Evolutionary conservation across 2,113 vertebrate genomes (phyloP).

Genomic region (Sciurus niger): DNA sequence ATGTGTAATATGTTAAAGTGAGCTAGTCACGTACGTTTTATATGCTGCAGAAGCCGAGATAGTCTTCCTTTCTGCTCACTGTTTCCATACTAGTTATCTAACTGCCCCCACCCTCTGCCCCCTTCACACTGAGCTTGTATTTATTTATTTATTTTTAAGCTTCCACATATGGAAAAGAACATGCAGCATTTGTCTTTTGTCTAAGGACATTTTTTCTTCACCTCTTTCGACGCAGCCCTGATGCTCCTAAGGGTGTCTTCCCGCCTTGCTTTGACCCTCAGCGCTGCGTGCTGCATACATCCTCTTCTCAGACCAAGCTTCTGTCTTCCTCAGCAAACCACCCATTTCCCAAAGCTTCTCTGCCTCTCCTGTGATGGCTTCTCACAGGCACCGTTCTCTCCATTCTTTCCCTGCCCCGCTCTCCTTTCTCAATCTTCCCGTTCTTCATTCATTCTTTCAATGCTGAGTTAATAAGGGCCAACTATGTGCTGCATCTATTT

Average conservation of each 20-base stretch:
- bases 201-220: not conserved
- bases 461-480: not conserved
- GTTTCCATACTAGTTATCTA: accelerated
- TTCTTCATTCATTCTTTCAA: not conserved
- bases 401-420: not conserved
- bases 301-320: not conserved
- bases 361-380: not conserved
- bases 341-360: not conserved
- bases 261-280: not conserved
- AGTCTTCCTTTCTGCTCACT: not conserved
- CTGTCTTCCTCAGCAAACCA: not conserved
- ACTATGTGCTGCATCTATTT: not conserved
- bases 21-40: not conserved
- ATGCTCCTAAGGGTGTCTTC: not conserved
- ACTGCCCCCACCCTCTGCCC: too few species aligned
- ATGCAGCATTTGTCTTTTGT: not conserved
- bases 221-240: not conserved
- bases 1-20: too few species aligned
- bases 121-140: not conserved
- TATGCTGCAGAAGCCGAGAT: too few species aligned
- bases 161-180: not conserved
- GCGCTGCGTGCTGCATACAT: not conserved
- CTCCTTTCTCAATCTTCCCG: not conserved
- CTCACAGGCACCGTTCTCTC: not conserved
- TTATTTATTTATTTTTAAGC: not conserved